phyloP scores from a whole-genome alignment of 2,797 vertebrate genomes.

The Mastacembelus armatus region DNA sequence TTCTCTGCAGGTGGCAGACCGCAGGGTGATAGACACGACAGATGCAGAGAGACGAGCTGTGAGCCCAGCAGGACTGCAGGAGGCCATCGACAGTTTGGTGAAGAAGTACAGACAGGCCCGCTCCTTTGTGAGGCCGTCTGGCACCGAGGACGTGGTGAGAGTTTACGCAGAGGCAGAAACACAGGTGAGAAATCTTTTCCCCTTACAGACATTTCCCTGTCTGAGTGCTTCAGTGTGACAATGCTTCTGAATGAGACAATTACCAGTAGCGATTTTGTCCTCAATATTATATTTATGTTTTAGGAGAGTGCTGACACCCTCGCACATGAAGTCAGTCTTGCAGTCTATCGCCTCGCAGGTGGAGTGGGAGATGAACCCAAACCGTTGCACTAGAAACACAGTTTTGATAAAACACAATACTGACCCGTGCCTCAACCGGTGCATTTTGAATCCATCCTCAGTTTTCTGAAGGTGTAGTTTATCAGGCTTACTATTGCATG shows the following conservation, averaged over 20 bases:
- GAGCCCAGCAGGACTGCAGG: slow-evolving; percentile 89
- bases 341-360: slow-evolving; percentile 89
- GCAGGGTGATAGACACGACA: slow-evolving; percentile 88
- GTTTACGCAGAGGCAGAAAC: slow-evolving; percentile 95
- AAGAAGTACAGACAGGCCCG: slow-evolving; percentile 85
- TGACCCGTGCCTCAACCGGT: not conserved
- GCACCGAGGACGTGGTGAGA: slow-evolving; percentile 93
- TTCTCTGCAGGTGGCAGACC: slow-evolving; percentile 88
- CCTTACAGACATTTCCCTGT: too few relatives aligned
- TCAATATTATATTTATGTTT: slow-evolving; percentile 41
- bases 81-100: slow-evolving; percentile 87
- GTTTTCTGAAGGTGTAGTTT: not conserved
- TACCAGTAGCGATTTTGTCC: slow-evolving; percentile 1
- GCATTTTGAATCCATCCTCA: not conserved
- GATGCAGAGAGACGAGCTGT: slow-evolving; percentile 90
- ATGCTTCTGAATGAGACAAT: not conserved
- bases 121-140: slow-evolving; percentile 94
- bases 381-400: slow-evolving; percentile 65
- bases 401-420: not conserved
- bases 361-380: slow-evolving; percentile 89
- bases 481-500: not conserved
- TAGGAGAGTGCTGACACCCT: slow-evolving; percentile 91
- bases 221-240: not conserved
- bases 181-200: slow-evolving; percentile 83
- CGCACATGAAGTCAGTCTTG: slow-evolving; percentile 91